phyloP scores from a whole-genome alignment of 2,888 invertebrate genomes.

The Alloplasta piceator region DNA sequence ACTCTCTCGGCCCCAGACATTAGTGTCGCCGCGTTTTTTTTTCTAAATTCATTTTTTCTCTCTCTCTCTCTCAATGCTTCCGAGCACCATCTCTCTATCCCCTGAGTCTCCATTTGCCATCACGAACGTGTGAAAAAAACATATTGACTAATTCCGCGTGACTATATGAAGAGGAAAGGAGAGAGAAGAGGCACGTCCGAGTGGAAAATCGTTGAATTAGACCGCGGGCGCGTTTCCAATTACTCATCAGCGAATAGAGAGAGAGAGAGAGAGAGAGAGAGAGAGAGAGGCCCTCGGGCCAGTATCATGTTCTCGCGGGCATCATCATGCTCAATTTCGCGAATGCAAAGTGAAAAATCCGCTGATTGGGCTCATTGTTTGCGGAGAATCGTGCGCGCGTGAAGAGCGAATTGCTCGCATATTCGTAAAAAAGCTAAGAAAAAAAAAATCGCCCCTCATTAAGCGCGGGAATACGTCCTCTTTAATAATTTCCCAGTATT shows the following conservation, averaged over 20 bases:
- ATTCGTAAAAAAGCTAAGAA: too few relatives aligned
- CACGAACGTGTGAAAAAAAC: slow-evolving; percentile 56
- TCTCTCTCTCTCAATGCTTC: slow-evolving; percentile 29
- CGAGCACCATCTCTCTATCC: slow-evolving; percentile 1
- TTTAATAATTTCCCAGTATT: slow-evolving; percentile 49
- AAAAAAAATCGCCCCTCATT: background rate
- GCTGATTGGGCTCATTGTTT: slow-evolving; percentile 31
- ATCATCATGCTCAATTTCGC: slow-evolving; percentile 48
- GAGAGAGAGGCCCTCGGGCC: slow-evolving; percentile 20
- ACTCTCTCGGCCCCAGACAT: slow-evolving; percentile 51
- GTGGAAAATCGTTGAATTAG: slow-evolving; percentile 45
- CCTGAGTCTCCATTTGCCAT: slow-evolving; percentile 41
- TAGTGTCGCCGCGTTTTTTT: slow-evolving; percentile 51
- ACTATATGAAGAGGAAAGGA: slow-evolving; percentile 7
- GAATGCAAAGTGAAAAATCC: slow-evolving; percentile 40
- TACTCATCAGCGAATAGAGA: slow-evolving; percentile 10
- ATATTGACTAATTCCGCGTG: slow-evolving; percentile 59
- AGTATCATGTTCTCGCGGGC: slow-evolving; percentile 25
- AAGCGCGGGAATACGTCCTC: background rate
- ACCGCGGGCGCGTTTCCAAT: slow-evolving; percentile 43
- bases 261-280: too few relatives aligned
- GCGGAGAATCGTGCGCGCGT: background rate
- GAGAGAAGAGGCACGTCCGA: background rate
- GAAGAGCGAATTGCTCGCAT: background rate
- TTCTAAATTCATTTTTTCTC: slow-evolving; percentile 16